Evolutionary conservation across 2,797 vertebrate species (phyloP), one percentile per base, ranked within the genome.

Genomic region (Labroides dimidiatus): DNA sequence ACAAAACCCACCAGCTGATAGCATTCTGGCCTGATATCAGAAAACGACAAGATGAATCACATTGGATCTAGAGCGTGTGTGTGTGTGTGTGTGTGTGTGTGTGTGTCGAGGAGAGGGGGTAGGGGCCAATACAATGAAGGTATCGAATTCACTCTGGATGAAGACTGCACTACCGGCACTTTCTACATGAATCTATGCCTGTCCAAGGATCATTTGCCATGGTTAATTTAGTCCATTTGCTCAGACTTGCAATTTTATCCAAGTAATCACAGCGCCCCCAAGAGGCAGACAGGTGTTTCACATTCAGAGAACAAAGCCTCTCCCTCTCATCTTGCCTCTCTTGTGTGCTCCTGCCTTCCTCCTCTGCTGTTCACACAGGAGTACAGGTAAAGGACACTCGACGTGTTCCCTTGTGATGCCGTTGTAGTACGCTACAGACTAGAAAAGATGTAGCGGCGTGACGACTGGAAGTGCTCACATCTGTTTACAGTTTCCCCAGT

Each of bases 221-320:
- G 85, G 82, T 90, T 91, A 88, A 92, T 91, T 93, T 92, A 91
- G 80, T 86, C 81, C 10, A 41, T 81, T 80, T 79, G 72, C 85
- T 84, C 81, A 70, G 67, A 84, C 75, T 76, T 61, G 73, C 72
- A 69, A 71, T 86, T 89, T 81, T 78, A 87, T 62, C 65, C 68
- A 73, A 93, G 90, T 86, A 88, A 87, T 91, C 87, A 92, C 86
- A 94, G 93, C 92, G 80, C 93, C 92, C 91, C 90, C 94, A 85
- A 90, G 91, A 93, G 93, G 92, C 56, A 54, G 75, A 75, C 45
- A 19, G 56, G 69, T 52, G 82, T 20, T 37, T 37, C 52, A 27
- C 87, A 89, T 55, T 51, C 39, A 20, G 43, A 77, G 77, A 78
- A 81, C 62, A 80, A 83, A 86, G 75, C 69, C 69, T 77, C 64